A percentile compares a stretch with the other conserved stretches of the same genome.
phyloP scores from a whole-genome alignment of 1,140 invertebrate species.

The Caerostris extrusa region DNA sequence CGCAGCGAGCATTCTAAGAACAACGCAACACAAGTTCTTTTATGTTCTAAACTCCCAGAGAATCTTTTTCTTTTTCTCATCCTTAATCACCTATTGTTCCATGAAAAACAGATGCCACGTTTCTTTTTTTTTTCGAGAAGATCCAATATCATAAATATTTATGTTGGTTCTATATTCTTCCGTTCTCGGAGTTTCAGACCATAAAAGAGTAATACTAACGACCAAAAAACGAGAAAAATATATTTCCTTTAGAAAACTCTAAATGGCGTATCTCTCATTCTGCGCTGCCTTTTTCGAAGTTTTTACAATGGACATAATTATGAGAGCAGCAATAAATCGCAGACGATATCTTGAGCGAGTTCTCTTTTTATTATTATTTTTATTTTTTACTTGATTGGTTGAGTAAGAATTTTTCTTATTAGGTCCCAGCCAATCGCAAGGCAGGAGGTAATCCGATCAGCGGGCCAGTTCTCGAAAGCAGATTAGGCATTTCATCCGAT shows the following conservation, averaged over 20 bases:
- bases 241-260: neutral
- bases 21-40: neutral
- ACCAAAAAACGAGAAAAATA: neutral
- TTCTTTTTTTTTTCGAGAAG: neutral
- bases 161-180: neutral
- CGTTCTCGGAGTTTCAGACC: neutral
- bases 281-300: neutral
- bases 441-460: neutral
- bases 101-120: neutral
- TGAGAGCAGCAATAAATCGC: neutral
- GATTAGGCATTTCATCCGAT: conserved; percentile 9
- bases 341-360: neutral
- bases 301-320: conserved; percentile 1
- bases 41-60: neutral
- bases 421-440: neutral
- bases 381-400: neutral
- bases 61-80: neutral
- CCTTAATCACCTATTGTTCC: neutral
- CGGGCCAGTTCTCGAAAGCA: neutral
- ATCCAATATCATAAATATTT: neutral
- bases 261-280: neutral
- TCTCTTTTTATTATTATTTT: neutral
- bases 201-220: conserved; percentile 4
- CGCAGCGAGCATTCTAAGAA: neutral
- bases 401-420: neutral